These are phyloP conservation scores for Tinea pellionella DNA, from an alignment of 2,888 invertebrate genomes.

Conservation along the genomic window DNA sequence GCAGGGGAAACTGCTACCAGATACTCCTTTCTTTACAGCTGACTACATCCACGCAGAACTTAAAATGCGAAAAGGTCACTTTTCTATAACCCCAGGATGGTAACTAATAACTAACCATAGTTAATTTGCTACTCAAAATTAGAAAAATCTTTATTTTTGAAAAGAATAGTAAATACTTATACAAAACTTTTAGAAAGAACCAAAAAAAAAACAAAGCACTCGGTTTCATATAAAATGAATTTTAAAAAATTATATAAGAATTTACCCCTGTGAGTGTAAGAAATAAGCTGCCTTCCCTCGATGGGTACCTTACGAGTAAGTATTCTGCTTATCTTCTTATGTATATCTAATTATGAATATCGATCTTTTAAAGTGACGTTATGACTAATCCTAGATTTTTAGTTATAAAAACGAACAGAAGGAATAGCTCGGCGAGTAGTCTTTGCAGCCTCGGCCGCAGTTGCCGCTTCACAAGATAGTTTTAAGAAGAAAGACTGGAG, in stretches of 20 bases:
- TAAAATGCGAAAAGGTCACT: no score
- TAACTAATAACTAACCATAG: no score
- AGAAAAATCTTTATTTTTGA: no score
- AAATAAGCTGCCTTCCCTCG: not conserved
- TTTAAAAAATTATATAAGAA: not conserved
- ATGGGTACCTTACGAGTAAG: not conserved
- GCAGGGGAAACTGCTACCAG: no score
- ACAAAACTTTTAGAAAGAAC: no score
- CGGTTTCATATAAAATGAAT: no score
- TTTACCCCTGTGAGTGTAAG: not conserved
- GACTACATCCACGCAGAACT: no score
- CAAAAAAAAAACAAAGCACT: no score
- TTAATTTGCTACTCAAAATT: no score
- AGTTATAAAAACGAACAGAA: slow-evolving; percentile 43
- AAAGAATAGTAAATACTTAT: no score
- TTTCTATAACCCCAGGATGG: no score
- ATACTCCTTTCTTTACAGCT: no score
- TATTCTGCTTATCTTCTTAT: slow-evolving; percentile 43
- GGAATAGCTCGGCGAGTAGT: slow-evolving; percentile 42
- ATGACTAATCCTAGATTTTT: slow-evolving; percentile 37
- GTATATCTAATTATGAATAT: slow-evolving; percentile 65
- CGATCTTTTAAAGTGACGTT: slow-evolving; percentile 48
- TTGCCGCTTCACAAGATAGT: slow-evolving; percentile 39
- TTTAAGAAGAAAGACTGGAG: slow-evolving; percentile 62
- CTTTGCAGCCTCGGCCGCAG: slow-evolving; percentile 50